Percentiles rank a stretch among this genome's conserved stretches.
Conservation (phyloP, 2,113 vertebrate species). For the Deroptyus accipitrinus region DNA sequence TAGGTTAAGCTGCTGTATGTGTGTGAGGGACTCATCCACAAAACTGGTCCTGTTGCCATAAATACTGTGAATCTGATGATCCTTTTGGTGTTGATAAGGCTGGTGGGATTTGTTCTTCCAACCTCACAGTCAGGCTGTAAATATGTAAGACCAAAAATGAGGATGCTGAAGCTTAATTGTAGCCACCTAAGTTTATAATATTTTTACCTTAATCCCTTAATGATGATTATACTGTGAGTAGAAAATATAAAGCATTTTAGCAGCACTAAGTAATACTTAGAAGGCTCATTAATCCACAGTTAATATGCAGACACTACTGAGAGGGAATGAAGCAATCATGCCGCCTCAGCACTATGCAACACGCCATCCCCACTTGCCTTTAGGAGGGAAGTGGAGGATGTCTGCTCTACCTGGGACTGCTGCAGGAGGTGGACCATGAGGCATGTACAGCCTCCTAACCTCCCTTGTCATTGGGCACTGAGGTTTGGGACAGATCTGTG, state of each 20-base stretch:
- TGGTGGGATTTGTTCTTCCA: background rate
- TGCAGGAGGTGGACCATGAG: background rate
- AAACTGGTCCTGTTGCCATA: background rate
- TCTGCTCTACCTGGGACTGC: rapidly evolving
- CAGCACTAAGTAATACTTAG: conserved; percentile 8
- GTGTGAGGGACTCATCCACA: background rate
- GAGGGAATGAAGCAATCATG: conserved; percentile 11
- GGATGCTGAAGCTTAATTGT: background rate
- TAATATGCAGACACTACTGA: conserved; percentile 9
- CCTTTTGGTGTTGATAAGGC: background rate
- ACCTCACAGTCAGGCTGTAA: background rate
- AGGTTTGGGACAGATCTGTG: background rate
- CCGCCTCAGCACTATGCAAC: rapidly evolving
- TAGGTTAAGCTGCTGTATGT: background rate
- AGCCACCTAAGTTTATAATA: background rate
- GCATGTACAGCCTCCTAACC: rapidly evolving
- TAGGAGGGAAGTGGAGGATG: background rate
- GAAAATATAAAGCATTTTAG: conserved; percentile 38
- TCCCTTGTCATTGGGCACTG: rapidly evolving
- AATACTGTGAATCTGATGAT: background rate
- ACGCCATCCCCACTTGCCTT: rapidly evolving
- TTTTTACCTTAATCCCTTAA: conserved; percentile 25
- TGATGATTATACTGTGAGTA: conserved; percentile 21
- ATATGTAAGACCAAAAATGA: background rate
- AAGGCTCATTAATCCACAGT: background rate